These are phyloP conservation scores for Hydrozoanthus gracilis DNA, from an alignment of 92 coral and sea anemone species.

Conservation along the genomic window DNA sequence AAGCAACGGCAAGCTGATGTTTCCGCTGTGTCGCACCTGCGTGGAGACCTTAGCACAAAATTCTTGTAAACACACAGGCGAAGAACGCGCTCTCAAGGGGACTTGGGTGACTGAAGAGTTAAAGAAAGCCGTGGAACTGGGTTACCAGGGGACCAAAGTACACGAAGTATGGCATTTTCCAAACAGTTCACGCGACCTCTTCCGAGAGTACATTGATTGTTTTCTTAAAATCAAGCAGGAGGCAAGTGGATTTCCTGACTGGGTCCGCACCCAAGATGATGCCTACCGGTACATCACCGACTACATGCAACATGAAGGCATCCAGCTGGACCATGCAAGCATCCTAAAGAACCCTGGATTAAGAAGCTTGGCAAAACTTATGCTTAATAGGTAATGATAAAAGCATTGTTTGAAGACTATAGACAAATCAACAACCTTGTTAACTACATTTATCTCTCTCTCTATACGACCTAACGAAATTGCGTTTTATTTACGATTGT, in stretches of 20 bases:
- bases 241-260: slow-evolving; percentile 28
- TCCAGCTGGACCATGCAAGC: slow-evolving; percentile 28
- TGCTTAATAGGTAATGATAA: slow-evolving; percentile 30
- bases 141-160: slow-evolving; percentile 45
- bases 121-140: slow-evolving; percentile 51
- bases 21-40: slow-evolving; percentile 59
- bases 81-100: slow-evolving; percentile 56
- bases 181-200: not conserved
- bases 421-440: not conserved
- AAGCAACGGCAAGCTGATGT: slow-evolving; percentile 50
- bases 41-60: slow-evolving; percentile 27
- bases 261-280: slow-evolving; percentile 32
- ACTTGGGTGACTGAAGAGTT: slow-evolving; percentile 64
- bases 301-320: slow-evolving; percentile 39
- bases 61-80: slow-evolving; percentile 53
- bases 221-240: slow-evolving; percentile 54
- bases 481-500: too few relatives aligned
- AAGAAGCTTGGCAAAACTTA: slow-evolving; percentile 47
- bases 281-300: slow-evolving; percentile 31
- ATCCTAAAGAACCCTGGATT: slow-evolving; percentile 45
- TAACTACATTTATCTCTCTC: slow-evolving; percentile 2
- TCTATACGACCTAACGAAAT: too few relatives aligned
- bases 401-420: slow-evolving; percentile 23
- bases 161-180: slow-evolving; percentile 71
- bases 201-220: slow-evolving; percentile 45